Percentiles rank a stretch among this genome's conserved stretches.
phyloP scores from a whole-genome alignment of 2,113 vertebrate genomes.

The Carettochelys insculpta region DNA sequence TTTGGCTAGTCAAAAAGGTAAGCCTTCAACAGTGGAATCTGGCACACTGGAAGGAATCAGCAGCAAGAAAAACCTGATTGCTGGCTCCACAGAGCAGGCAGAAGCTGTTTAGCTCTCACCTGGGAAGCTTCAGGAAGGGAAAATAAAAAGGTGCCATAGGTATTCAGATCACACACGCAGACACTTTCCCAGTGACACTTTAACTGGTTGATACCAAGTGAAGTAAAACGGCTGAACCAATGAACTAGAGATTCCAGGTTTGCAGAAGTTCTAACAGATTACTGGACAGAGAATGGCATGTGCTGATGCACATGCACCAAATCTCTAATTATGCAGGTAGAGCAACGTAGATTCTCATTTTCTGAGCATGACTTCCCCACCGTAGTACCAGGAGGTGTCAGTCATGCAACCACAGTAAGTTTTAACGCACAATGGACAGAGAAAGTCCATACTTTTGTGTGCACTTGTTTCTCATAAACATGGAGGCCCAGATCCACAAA shows the following conservation, averaged over 20 bases:
- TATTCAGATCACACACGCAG: background rate
- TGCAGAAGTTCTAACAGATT: background rate
- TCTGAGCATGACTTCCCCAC: accelerated
- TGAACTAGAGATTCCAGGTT: background rate
- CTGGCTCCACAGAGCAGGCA: background rate
- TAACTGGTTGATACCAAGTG: background rate
- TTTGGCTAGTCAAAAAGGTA: background rate
- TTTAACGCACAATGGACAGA: background rate
- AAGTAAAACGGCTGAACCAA: background rate
- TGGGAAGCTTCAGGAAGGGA: background rate
- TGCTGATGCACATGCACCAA: accelerated
- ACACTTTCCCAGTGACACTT: background rate
- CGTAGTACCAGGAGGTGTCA: background rate
- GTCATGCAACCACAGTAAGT: background rate
- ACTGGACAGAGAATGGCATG: background rate
- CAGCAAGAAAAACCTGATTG: background rate
- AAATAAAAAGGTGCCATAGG: background rate
- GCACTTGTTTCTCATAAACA: background rate
- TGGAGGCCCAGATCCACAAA: background rate
- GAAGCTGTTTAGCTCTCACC: background rate
- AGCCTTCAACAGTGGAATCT: background rate
- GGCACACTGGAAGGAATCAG: background rate
- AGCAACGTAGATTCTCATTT: background rate
- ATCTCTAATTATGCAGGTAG: background rate
- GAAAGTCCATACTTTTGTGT: background rate